Base-by-base conservation (phyloP, 2,888 invertebrate genomes). In the Gymnosoma rotundatum region DNA sequence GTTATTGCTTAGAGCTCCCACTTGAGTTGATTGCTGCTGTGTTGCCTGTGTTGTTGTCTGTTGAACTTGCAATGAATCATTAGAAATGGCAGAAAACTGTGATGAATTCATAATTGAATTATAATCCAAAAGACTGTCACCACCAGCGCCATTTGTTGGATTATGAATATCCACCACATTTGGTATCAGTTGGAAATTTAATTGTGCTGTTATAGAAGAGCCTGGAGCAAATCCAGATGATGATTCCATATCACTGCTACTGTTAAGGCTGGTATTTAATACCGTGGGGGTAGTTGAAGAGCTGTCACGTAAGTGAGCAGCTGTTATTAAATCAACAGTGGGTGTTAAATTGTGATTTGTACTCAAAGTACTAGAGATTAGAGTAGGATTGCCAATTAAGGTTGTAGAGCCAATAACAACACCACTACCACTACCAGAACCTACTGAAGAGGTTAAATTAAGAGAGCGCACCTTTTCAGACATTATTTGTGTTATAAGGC, bases 81-180 rank as follows among this genome's bases (percentile, higher is more conserved):
- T 91, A 42, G 92, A 92, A 70, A 90, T 89, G 83, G 90, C 90
- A 58, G 92, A 92, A 87, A 92, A 92, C 89, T 92, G 92, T 88
- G 92, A 92, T 89, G 92, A 88, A 83, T 92, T 92, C 92, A 92
- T 92, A 86, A 92, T 90, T 84, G 91, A 90, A 87, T 90, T 91
- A 87, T 88, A 89, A 83, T 92, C 92, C 83, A 88, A 87, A 54
- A 87, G 88, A 78, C 78, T 88, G 70, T 86, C 86, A 16, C 85
- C 70, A 7, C 86, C 88, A 48, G n/a, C 48, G 12, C 48, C 69
- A 18, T 48, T 72, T 14, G 50, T 21, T 9, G 66, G 18, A 60
- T 54, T 76, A 58, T 42, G 73, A 20, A 50, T 83, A 63, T 84
- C 86, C 66, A 63, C 75, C 42, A 52, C 73, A 74, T 63, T 56